Evolutionary conservation across 2,888 invertebrate genomes (phyloP).

Genomic region (Sclerodermus sp.): DNA sequence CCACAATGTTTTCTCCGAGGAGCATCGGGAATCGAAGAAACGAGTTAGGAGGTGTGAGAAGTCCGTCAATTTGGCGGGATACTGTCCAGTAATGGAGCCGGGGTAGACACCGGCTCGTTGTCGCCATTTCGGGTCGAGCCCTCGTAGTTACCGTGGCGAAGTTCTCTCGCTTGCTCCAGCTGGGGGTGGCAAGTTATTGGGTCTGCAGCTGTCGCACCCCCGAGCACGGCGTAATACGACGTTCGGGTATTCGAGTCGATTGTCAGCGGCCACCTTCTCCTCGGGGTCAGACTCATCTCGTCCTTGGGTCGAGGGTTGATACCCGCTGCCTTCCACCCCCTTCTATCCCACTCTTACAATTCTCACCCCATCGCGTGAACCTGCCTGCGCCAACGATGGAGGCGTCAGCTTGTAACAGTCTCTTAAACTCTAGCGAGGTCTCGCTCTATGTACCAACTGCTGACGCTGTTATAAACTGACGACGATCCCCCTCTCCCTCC

Average conservation of each 20-base stretch:
- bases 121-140: slow-evolving; percentile 24
- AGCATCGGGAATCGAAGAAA: no score
- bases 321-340: slow-evolving; percentile 29
- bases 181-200: slow-evolving; percentile 52
- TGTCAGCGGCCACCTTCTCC: slow-evolving; percentile 52
- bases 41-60: no score
- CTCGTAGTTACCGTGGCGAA: slow-evolving; percentile 2
- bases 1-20: no score
- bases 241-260: slow-evolving; percentile 42
- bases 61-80: no score
- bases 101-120: slow-evolving; percentile 5
- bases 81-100: slow-evolving; percentile 15
- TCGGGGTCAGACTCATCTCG: slow-evolving; percentile 55
- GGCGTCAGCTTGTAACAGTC: slow-evolving; percentile 58
- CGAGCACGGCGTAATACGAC: slow-evolving; percentile 16
- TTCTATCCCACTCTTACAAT: slow-evolving; percentile 21
- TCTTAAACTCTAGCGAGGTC: slow-evolving; percentile 50
- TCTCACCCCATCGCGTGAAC: slow-evolving; percentile 35
- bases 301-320: slow-evolving; percentile 43
- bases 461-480: slow-evolving; percentile 56
- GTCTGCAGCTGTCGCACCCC: slow-evolving; percentile 53
- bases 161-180: neutral
- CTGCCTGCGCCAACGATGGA: slow-evolving; percentile 27
- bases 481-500: slow-evolving; percentile 9
- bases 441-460: slow-evolving; percentile 50